A percentile compares a stretch with the other conserved stretches of the same genome.
Conservation (phyloP, 92 coral and sea anemone species). For the Chrysogorgia sp. region DNA sequence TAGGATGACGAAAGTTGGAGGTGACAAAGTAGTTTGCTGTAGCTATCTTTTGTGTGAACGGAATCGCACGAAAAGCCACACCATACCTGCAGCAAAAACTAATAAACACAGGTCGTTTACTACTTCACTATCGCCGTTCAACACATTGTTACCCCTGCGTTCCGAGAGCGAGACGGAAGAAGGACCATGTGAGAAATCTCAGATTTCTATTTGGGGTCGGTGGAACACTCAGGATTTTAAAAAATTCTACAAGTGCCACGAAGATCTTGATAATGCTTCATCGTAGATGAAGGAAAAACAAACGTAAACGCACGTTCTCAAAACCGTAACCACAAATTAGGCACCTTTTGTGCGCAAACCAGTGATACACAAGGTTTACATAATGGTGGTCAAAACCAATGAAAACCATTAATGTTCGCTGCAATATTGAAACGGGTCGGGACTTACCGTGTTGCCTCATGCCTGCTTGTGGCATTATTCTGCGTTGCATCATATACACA, state of each 20-base stretch:
- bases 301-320: too few relatives aligned
- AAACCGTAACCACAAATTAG: too few relatives aligned
- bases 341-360: too few relatives aligned
- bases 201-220: conserved; percentile 17
- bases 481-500: too few relatives aligned
- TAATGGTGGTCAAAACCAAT: too few relatives aligned
- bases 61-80: background rate
- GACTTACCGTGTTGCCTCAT: too few relatives aligned
- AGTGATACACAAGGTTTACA: too few relatives aligned
- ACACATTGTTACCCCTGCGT: background rate
- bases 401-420: background rate
- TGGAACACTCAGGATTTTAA: conserved; percentile 33
- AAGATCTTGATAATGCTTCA: conserved; percentile 27
- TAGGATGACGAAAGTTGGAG: conserved; percentile 1
- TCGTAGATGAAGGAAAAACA: too few relatives aligned
- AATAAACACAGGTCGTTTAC: background rate
- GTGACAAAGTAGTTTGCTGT: conserved; percentile 31
- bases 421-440: too few relatives aligned
- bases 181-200: conserved; percentile 10
- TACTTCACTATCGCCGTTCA: conserved; percentile 5
- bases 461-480: too few relatives aligned
- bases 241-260: conserved; percentile 28
- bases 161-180: background rate
- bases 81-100: background rate
- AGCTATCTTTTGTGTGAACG: conserved; percentile 11